Evolutionary conservation across 2,888 invertebrate genomes (phyloP).

Genomic region (Zele albiditarsus): DNA sequence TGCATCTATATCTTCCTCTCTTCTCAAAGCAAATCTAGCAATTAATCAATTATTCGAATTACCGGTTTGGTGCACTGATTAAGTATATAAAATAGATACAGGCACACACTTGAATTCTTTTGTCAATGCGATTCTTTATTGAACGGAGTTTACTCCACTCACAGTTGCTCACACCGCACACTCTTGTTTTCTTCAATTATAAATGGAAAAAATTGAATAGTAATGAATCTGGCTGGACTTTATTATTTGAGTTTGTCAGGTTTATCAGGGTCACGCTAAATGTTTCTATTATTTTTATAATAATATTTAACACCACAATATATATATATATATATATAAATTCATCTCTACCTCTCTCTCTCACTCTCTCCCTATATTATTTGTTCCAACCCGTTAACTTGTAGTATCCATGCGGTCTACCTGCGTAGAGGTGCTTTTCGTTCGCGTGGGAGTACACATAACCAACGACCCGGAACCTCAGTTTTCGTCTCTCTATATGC

Average conservation of each 20-base stretch:
- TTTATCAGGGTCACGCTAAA: constrained; percentile 22
- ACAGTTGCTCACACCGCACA: too few species aligned
- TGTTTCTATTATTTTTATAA: background rate
- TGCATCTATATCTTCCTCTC: constrained; percentile 50
- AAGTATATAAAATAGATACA: constrained; percentile 24
- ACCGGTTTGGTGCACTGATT: constrained; percentile 52
- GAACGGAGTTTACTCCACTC: background rate
- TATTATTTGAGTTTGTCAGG: background rate
- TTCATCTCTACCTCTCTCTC: constrained; percentile 50
- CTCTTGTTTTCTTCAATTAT: too few species aligned
- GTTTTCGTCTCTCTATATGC: constrained; percentile 48
- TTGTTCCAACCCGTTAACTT: constrained; percentile 58
- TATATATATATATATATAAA: constrained; percentile 33
- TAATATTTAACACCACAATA: constrained; percentile 9
- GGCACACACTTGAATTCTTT: constrained; percentile 45
- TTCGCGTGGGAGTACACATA: constrained; percentile 60
- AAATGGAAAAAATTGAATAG: too few species aligned
- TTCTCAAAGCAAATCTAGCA: constrained; percentile 56
- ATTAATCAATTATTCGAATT: constrained; percentile 69
- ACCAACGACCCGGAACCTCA: constrained; percentile 64
- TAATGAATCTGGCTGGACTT: too few species aligned
- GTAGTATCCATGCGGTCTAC: constrained; percentile 47
- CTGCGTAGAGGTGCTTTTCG: constrained; percentile 48
- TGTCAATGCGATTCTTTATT: constrained; percentile 37
- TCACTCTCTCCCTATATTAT: constrained; percentile 53